These are phyloP conservation scores for Amphibalanus amphitrite DNA, from an alignment of 1,140 invertebrate species.

Conservation along the genomic window DNA sequence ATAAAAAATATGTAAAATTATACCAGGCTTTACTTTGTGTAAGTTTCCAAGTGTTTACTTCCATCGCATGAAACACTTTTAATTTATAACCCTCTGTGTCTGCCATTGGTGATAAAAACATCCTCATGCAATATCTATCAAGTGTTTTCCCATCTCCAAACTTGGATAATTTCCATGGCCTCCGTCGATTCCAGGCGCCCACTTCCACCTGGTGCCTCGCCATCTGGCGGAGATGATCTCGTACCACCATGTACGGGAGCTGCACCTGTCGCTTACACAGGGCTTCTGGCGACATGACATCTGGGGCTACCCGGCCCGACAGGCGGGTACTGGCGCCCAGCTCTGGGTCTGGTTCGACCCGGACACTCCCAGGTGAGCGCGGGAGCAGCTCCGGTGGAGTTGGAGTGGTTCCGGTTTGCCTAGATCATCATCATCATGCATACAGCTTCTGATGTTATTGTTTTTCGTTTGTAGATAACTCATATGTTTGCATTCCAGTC, in stretches of 20 bases:
- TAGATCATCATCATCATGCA: not conserved
- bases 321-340: constrained; percentile 80
- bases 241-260: constrained; percentile 64
- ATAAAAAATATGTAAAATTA: no score
- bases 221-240: constrained; percentile 76
- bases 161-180: no score
- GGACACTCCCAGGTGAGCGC: constrained; percentile 30
- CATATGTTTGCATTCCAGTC: not conserved
- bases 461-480: not conserved
- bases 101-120: no score
- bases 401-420: constrained; percentile 10
- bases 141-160: no score
- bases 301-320: constrained; percentile 75
- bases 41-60: no score
- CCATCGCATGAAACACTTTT: no score
- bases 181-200: constrained; percentile 24
- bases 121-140: no score
- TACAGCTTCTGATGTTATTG: constrained; percentile 5
- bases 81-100: no score
- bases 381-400: not conserved
- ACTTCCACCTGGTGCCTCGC: constrained; percentile 58
- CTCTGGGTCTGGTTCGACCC: constrained; percentile 77
- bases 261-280: constrained; percentile 79
- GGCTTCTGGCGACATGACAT: constrained; percentile 80
- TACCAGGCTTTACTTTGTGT: no score